Conservation (phyloP, 2,888 invertebrate species). For the Synanthedon myopaeformis region DNA sequence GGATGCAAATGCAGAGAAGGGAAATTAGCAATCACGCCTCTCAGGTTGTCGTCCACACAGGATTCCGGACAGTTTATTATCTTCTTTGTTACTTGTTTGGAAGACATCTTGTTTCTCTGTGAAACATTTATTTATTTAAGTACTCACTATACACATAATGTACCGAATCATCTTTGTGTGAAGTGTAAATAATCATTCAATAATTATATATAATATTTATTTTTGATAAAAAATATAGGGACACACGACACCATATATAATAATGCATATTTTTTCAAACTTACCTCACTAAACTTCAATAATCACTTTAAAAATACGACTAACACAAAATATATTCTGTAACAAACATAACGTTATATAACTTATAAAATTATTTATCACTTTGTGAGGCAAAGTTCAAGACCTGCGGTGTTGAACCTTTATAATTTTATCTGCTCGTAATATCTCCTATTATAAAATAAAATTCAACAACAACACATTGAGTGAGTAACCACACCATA, state of each 20-base stretch:
- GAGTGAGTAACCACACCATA: neutral
- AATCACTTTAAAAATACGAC: neutral
- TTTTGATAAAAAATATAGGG: too few species aligned
- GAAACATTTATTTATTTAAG: too few species aligned
- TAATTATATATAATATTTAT: too few species aligned
- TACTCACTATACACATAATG: too few species aligned
- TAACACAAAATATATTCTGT: neutral
- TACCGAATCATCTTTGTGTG: too few species aligned
- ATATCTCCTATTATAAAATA: neutral
- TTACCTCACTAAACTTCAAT: too few species aligned
- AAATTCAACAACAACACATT: neutral
- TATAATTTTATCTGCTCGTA: neutral
- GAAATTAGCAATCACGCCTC: conserved; percentile 66
- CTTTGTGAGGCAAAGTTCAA: conserved; percentile 28
- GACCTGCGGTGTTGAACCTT: conserved; percentile 14
- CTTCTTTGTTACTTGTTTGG: conserved; percentile 49
- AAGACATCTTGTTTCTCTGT: conserved; percentile 18
- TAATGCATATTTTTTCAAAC: too few species aligned
- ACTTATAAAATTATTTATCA: conserved; percentile 17
- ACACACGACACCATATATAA: too few species aligned
- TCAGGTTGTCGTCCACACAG: conserved; percentile 68
- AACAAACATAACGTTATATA: conserved; percentile 9
- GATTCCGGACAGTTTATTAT: conserved; percentile 58
- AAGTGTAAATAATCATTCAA: too few species aligned
- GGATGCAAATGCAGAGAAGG: conserved; percentile 60